Evolutionary conservation across 2,888 invertebrate species (phyloP), one percentile per base, ranked within the genome.

Genomic region (Ptychoptera albimana): DNA sequence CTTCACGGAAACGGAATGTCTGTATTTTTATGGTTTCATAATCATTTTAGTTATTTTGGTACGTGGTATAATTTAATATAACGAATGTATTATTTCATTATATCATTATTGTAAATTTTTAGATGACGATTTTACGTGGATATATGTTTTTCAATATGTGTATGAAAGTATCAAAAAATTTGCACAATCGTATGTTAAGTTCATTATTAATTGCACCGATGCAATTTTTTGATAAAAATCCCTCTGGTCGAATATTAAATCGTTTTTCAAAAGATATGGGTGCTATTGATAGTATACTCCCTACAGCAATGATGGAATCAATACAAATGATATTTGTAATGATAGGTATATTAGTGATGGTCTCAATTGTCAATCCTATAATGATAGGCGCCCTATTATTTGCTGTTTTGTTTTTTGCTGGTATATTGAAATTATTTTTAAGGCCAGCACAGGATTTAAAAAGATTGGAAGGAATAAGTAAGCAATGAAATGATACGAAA

Each of bases 181-280:
- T 23, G 23, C 23, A 23, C 23, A 7, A 23, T 23, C 23, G 23
- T 7, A 23, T 23, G 23, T 7, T 23, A 5, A 7, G 23, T 23
- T 23, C 23, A 23, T 5, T 23, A 23, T 23, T 23, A 23, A 7
- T 7, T 23, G 74, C 85, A 0, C 79, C 80, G 0, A 83, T 89
- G 74, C 64, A 75, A 13, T 93, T 93, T 68, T 93, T 92, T 59
- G 84, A 91, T 55, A 74, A 70, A 0, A 92, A 91, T 67, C 82
- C 88, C 1, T 79, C 81, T 46, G 84, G 84, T 9, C 61, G 72
- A 43, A 76, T 85, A 51, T 61, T 85, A 31, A 85, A 84, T 61
- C 67, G 84, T 42, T 84, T 85, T 60, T 77, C 83, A 0, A 83
- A 82, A 59, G 84, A 85, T 55, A 72, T 79, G 55, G 81, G 74